phyloP scores from a whole-genome alignment of 2,797 vertebrate species.

The Thunnus albacares region DNA sequence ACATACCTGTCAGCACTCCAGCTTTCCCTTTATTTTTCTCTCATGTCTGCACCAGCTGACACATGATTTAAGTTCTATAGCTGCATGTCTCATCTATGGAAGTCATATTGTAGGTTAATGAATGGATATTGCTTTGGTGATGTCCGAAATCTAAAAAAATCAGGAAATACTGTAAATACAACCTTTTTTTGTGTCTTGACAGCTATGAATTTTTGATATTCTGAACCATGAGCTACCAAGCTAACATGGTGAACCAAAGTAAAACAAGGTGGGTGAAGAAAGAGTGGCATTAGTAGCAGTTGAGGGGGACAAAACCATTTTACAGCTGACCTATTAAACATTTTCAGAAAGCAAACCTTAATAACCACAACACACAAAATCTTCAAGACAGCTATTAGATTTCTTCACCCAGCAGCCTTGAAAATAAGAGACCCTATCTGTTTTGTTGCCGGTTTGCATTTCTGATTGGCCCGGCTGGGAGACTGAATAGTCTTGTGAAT shows the following conservation, averaged over 20 bases:
- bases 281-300: neutral
- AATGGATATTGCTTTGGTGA: neutral
- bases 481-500: conserved; percentile 34
- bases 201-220: neutral
- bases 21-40: neutral
- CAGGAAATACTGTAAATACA: neutral
- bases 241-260: neutral
- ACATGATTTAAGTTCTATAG: neutral
- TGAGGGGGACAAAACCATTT: neutral
- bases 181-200: neutral
- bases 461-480: conserved; percentile 46
- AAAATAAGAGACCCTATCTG: conserved; percentile 22
- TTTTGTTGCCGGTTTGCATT: conserved; percentile 43
- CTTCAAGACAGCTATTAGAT: conserved; percentile 22
- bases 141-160: neutral
- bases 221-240: neutral
- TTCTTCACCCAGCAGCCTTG: conserved; percentile 7
- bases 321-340: neutral
- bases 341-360: conserved; percentile 38
- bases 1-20: conserved; percentile 14
- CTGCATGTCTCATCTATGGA: neutral
- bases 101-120: neutral
- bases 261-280: neutral
- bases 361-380: conserved; percentile 29
- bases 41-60: neutral